Evolutionary conservation across 1,140 invertebrate species (phyloP).

Genomic region (Drosophila subpulchrella): DNA sequence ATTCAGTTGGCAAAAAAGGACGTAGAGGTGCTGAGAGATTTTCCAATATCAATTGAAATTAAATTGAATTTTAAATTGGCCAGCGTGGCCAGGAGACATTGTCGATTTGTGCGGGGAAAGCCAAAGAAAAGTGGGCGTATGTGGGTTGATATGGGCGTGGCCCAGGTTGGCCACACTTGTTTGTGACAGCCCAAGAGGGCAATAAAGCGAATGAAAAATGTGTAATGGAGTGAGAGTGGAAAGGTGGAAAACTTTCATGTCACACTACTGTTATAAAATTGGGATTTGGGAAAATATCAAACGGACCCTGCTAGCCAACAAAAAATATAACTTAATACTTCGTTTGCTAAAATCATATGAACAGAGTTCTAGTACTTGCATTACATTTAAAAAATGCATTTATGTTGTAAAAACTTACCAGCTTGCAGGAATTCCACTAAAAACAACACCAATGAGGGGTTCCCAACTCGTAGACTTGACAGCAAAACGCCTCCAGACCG

Average conservation of each 20-base stretch:
- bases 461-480: constrained; percentile 44
- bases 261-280: background rate
- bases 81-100: constrained; percentile 34
- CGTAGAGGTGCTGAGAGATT: constrained; percentile 40
- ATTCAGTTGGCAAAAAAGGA: constrained; percentile 2
- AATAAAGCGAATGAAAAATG: constrained; percentile 47
- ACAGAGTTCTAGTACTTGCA: background rate
- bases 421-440: background rate
- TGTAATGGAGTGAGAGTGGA: constrained; percentile 6
- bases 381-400: no score
- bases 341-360: background rate
- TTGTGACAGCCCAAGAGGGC: constrained; percentile 50
- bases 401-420: background rate
- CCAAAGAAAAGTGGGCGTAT: constrained; percentile 21
- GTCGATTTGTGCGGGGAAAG: background rate
- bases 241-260: constrained; percentile 3
- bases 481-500: constrained; percentile 43
- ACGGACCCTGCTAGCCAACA: background rate
- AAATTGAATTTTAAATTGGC: constrained; percentile 82
- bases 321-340: background rate
- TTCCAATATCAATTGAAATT: constrained; percentile 74
- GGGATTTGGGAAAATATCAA: background rate
- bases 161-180: constrained; percentile 43
- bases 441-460: background rate
- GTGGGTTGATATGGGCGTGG: constrained; percentile 29